These are phyloP conservation scores for Rhopalosiphum padi DNA, from an alignment of 1,140 invertebrate genomes.

Conservation along the genomic window DNA sequence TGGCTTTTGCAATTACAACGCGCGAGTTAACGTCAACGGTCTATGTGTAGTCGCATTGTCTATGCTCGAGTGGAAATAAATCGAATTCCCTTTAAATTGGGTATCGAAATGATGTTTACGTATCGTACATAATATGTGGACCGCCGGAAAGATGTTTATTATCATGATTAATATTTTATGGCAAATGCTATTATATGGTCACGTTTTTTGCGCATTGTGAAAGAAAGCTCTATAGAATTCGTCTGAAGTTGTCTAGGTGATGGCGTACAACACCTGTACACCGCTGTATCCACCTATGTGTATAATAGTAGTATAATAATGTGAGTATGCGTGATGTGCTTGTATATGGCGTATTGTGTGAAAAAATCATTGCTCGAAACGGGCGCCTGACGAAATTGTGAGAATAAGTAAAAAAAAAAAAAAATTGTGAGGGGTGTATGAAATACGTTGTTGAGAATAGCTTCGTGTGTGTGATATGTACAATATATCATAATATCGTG, in stretches of 20 bases:
- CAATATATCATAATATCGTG: not conserved
- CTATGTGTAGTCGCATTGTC: too few species aligned
- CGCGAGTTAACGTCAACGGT: too few species aligned
- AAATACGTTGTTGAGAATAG: not conserved
- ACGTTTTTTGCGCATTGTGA: not conserved
- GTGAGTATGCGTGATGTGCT: not conserved
- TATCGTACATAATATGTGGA: too few species aligned
- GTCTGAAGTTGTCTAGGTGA: not conserved
- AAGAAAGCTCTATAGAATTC: not conserved
- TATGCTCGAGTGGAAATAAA: too few species aligned
- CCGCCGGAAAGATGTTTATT: not conserved
- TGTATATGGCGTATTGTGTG: not conserved
- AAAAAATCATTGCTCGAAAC: not conserved
- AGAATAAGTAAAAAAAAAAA: too few species aligned
- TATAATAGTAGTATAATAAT: too few species aligned
- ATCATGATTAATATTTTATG: not conserved
- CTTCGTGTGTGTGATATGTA: not conserved
- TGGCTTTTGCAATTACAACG: too few species aligned
- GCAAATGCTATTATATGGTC: not conserved
- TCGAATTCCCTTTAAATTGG: not conserved
- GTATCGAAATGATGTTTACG: not conserved
- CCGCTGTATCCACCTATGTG: too few species aligned
- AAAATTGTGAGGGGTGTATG: not conserved
- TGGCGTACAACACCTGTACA: not conserved
- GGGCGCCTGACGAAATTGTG: too few species aligned